Base-by-base conservation (phyloP, 2,888 invertebrate genomes). In the Eilema depressum region DNA sequence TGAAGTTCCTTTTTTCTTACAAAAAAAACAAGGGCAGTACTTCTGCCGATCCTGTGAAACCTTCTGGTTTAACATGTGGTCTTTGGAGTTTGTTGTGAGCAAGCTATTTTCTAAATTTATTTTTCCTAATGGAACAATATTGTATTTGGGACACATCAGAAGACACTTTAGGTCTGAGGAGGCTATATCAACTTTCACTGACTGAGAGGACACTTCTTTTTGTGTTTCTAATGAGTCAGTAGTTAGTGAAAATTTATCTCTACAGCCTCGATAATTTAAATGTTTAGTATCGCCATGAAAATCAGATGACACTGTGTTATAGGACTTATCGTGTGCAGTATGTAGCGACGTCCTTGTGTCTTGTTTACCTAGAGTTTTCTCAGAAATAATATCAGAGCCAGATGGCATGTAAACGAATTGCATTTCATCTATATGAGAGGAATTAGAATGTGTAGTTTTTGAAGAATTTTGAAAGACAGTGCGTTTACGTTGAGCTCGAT, bases 1-100 rank as follows among this genome's bases (percentile, higher is more conserved):
- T 20, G 65, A 57, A 65, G 23, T 62, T n/a, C 28, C 53, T 28
- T 66, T 70, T 28, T 66, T 66, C 56, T 66, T 53, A 41, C 47
- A 67, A 67, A 28, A 53, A 53, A 30, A 47, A 61, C 60, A 60
- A 17, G 30, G 17, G 14, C 60, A 61, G 26, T n/a, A 23, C 12
- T 61, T 60, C 25, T 53, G 41, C 11, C 60, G 61, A 61, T 30
- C 25, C 11, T 30, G 61, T 20, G 47, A 53, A 47, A 20, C 10
- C 17, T 61, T 67, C 10, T 66, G 25, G 26, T 25, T 28, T 20
- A 28, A 47, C 33, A 60, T 14, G 14, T 59, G 41, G 8, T 67
- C 14, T 20, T 67, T 61, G 10, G 28, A 23, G n/a, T 67, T 67
- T 4, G 23, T 47, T 23, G 3, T 20, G 12, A 56, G 25, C 0